These are phyloP conservation scores for Macroramphosus scolopax DNA, from an alignment of 2,797 vertebrate species.

Conservation along the genomic window DNA sequence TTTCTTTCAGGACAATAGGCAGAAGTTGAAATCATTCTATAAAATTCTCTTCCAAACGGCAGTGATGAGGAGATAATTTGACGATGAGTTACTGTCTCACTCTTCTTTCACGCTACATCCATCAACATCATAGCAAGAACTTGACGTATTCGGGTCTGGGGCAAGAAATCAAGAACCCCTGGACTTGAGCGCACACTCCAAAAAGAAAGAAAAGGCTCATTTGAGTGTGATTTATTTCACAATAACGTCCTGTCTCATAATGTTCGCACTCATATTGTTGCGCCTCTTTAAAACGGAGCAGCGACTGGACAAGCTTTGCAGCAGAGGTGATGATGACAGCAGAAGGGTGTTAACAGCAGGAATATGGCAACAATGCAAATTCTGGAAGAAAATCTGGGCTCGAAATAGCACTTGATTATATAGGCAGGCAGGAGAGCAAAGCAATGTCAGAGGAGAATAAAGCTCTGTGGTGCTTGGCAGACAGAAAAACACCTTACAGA, in stretches of 20 bases:
- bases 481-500: conserved; percentile 22
- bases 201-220: conserved; percentile 38
- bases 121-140: too few relatives aligned
- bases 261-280: conserved; percentile 15
- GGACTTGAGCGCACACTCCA: neutral
- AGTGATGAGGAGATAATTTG: conserved; percentile 2
- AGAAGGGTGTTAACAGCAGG: conserved; percentile 21
- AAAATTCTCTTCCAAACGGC: conserved; percentile 24
- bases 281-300: conserved; percentile 28
- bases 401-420: conserved; percentile 62
- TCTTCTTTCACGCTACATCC: conserved; percentile 23
- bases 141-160: conserved; percentile 12
- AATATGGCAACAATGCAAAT: conserved; percentile 46
- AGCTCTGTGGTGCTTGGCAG: conserved; percentile 25
- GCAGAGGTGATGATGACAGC: conserved; percentile 17
- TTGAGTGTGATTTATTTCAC: conserved; percentile 31
- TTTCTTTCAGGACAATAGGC: conserved; percentile 10
- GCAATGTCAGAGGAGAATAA: conserved; percentile 38
- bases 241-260: conserved; percentile 9
- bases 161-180: conserved; percentile 29
- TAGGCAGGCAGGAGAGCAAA: conserved; percentile 25
- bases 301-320: conserved; percentile 26
- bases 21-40: neutral
- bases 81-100: neutral
- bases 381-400: conserved; percentile 36